Evolutionary conservation across 2,888 invertebrate genomes (phyloP).

Genomic region (Malacosoma neustria): DNA sequence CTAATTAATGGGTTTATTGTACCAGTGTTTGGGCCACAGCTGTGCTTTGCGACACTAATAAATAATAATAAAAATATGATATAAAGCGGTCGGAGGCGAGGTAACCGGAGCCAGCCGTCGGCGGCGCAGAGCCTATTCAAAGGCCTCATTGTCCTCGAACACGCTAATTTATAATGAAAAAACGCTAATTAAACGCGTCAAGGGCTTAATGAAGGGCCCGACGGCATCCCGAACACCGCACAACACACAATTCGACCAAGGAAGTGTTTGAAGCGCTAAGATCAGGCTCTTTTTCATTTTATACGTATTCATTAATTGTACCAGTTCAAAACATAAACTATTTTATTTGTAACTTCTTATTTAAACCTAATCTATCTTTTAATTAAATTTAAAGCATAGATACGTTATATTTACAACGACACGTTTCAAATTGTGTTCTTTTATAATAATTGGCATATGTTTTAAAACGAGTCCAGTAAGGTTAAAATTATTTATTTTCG

Average conservation of each 20-base stretch:
- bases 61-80: background rate
- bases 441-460: no score
- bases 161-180: slow-evolving; percentile 49
- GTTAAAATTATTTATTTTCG: no score
- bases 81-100: slow-evolving; percentile 1
- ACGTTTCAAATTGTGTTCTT: no score
- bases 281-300: no score
- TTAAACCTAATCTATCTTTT: no score
- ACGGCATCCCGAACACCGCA: background rate
- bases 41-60: background rate
- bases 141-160: slow-evolving; percentile 30
- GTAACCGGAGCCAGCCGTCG: slow-evolving; percentile 38
- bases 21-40: background rate
- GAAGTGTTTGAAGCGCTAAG: background rate
- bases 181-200: slow-evolving; percentile 10
- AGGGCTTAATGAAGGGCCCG: background rate
- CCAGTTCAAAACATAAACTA: no score
- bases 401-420: no score
- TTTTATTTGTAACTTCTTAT: no score
- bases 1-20: no score
- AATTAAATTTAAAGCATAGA: no score
- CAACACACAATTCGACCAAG: slow-evolving; percentile 1
- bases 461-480: no score
- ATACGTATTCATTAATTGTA: no score
- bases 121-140: slow-evolving; percentile 7